A percentile compares a stretch with the other conserved stretches of the same genome.
These are phyloP conservation scores for Masticophis lateralis DNA, from an alignment of 2,797 vertebrate species.

Conservation along the genomic window DNA sequence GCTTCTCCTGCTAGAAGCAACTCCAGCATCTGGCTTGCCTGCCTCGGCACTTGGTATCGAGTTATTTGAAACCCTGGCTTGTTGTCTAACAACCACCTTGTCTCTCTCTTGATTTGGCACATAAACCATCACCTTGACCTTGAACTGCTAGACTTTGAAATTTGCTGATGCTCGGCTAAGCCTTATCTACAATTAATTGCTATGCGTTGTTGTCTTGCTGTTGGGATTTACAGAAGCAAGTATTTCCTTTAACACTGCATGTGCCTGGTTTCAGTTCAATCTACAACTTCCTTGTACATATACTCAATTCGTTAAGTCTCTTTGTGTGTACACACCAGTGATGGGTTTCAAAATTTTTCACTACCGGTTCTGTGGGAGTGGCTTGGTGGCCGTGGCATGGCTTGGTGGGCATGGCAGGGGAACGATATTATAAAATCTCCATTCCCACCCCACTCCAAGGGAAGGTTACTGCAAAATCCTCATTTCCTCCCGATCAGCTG, in stretches of 20 bases:
- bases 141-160: background rate
- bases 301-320: too few relatives aligned
- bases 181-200: background rate
- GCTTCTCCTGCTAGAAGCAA: background rate
- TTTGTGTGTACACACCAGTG: too few relatives aligned
- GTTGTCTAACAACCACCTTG: background rate
- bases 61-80: background rate
- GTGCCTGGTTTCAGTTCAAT: background rate
- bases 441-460: too few relatives aligned
- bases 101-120: background rate
- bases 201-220: background rate
- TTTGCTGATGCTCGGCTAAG: background rate
- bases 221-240: background rate
- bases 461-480: too few relatives aligned
- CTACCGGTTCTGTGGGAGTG: too few relatives aligned
- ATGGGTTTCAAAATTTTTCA: too few relatives aligned
- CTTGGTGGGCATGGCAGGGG: too few relatives aligned
- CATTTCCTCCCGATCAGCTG: too few relatives aligned
- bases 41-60: background rate
- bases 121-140: background rate
- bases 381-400: too few relatives aligned
- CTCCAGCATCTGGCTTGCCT: background rate
- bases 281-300: too few relatives aligned
- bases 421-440: too few relatives aligned
- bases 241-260: background rate